These are phyloP conservation scores for Hyperoodon ampullatus DNA, from an alignment of 2,113 vertebrate genomes.

Conservation along the genomic window DNA sequence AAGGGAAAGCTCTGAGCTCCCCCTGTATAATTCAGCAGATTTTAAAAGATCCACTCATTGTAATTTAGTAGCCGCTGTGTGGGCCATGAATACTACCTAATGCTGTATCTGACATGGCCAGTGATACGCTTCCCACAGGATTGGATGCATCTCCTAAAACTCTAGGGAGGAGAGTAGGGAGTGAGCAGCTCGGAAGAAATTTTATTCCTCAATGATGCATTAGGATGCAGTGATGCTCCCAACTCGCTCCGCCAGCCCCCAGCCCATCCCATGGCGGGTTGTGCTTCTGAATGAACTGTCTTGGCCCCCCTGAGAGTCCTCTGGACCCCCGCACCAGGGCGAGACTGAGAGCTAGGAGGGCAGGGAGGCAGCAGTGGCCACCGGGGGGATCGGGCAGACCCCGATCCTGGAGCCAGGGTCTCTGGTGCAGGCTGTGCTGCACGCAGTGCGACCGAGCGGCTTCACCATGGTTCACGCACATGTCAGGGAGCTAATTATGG, in stretches of 20 bases:
- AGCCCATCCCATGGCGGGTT: neutral
- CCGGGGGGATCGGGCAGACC: too few relatives aligned
- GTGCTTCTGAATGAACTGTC: neutral
- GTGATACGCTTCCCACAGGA: neutral
- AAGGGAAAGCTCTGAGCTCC: neutral
- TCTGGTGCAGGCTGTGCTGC: neutral
- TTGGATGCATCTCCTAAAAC: conserved; percentile 25
- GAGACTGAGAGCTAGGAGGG: neutral
- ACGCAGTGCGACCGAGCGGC: accelerated
- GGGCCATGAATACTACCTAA: neutral
- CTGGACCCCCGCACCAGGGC: too few relatives aligned
- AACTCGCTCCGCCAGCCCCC: neutral
- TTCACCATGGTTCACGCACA: too few relatives aligned
- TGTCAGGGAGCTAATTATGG: too few relatives aligned
- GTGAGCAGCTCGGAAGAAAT: neutral
- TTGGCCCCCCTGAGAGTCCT: neutral
- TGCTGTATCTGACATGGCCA: neutral
- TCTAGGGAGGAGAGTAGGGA: neutral
- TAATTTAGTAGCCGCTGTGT: neutral
- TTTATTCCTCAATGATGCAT: neutral
- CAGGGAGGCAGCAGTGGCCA: neutral
- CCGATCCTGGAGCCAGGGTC: neutral
- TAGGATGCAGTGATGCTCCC: accelerated
- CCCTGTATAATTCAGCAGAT: neutral
- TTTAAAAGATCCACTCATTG: neutral